Base-by-base conservation (phyloP, 2,797 vertebrate species). In the Acrossocheilus fasciatus region DNA sequence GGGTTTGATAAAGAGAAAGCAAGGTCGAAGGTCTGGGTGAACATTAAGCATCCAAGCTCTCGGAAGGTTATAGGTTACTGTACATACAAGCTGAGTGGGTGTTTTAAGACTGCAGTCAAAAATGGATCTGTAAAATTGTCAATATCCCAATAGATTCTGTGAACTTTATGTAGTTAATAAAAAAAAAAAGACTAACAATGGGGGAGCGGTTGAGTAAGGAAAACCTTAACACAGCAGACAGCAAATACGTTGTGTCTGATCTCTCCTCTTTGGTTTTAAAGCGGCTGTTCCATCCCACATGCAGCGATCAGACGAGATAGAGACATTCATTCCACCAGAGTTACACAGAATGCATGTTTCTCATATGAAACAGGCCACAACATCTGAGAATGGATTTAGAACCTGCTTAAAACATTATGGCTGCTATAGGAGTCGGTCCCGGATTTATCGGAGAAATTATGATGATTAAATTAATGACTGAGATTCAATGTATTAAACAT, bases 1-100 rank as follows among this genome's bases (percentile, higher is more conserved):
- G 90, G 92, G 92, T 88, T 89, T 30, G 23, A 82, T 87, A 88
- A 87, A 90, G 57, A 86, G 30, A 87, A 57, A n/a, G 68, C 52
- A 30, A 41, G 85, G 45, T 59, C 36, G 50, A 82, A 77, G 77
- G 74, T 91, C 85, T 79, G 90, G 89, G 90, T 76, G 81, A 5
- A 77, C 90, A 62, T 73, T 83, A 81, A 72, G 89, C 86, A 85
- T 75, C 75, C 17, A 76, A 81, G 39, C 64, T 81, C 64, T 83
- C 59, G 62, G 68, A 82, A 45, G 23, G 62, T 81, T 75, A 90
- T 8, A 81, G 86, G 82, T 88, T 84, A 83, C 41, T 82, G 78
- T 85, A 83, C 69, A 80, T 47, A 43, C 59, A 39, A 85, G n/a
- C 39, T 3, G 39, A 62, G n/a, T 34, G 26, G 64, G 17, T 85